Conservation (phyloP, 2,888 invertebrate genomes). For the Thymelicus acteon region DNA sequence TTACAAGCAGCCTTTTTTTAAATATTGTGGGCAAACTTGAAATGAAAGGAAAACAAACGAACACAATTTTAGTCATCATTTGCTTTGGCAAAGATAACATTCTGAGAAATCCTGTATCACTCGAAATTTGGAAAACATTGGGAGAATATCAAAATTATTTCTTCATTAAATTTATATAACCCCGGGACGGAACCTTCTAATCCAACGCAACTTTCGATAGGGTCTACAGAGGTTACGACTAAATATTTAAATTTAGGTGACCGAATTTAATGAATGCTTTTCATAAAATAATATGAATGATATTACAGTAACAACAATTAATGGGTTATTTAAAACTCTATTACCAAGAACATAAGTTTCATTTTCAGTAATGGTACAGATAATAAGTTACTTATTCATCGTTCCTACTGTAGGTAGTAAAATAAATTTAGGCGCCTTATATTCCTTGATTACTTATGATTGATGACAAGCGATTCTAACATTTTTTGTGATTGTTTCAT, state of each 20-base stretch:
- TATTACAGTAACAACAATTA: not conserved
- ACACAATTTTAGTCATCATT: too few species aligned
- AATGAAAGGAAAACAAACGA: too few species aligned
- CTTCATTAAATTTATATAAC: not conserved
- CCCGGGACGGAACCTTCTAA: not conserved
- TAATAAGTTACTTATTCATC: constrained; percentile 17
- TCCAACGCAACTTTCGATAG: not conserved
- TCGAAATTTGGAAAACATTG: not conserved
- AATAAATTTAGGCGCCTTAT: constrained; percentile 28
- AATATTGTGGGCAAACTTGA: too few species aligned
- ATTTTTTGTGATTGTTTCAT: constrained; percentile 18
- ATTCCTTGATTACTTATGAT: constrained; percentile 29
- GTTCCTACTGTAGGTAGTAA: constrained; percentile 22
- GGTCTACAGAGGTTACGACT: not conserved
- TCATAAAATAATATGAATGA: constrained; percentile 6
- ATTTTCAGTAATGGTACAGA: not conserved
- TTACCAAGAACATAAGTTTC: constrained; percentile 6
- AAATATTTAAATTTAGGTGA: constrained; percentile 1
- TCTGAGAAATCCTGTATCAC: not conserved
- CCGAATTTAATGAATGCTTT: constrained; percentile 5
- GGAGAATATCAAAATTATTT: not conserved
- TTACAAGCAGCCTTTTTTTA: too few species aligned
- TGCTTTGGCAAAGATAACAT: too few species aligned
- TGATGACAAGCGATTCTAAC: constrained; percentile 28
- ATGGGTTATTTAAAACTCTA: not conserved